Evolutionary conservation across 2,113 vertebrate species (phyloP), one percentile per base, ranked within the genome.

Genomic region (Corvus moneduloides): DNA sequence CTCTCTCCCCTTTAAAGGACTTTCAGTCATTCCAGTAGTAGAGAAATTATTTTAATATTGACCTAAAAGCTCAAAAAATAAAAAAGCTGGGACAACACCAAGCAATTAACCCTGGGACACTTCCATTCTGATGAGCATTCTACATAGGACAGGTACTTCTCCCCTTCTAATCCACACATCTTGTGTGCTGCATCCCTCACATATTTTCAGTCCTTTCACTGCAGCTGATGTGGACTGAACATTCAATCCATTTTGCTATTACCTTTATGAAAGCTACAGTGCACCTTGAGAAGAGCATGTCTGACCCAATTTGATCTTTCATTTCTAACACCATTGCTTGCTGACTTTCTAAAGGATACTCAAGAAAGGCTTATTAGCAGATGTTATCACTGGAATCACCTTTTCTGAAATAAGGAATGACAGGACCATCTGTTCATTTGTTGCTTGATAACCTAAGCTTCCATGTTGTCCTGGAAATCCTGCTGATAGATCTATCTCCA

Each of bases 271-370:
- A 94, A 96, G 93, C 92, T 91, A 86, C 93, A 79, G 94, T 94
- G 95, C 90, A 94, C 95, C 81, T 91, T 93, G 84, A 96, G 95
- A 97, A 91, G 96, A 95, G 84, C 81, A 71, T 93, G 94, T 87
- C 91, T 96, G 93, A 94, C 95, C 93, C 91, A 96, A 96, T 95
- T 97, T 97, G 96, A 96, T 97, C 93, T 97, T 97, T 97, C 94
- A 97, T 97, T 96, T 96, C 96, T 96, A 97, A 96, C 84, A 84
- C 93, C 75, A 77, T 95, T 78, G 88, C 84, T 95, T 95, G 62
- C 94, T 93, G 96, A 35, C 94, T 97, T 97, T 93, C 92, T 96
- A 95, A 97, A 95, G 93, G 93, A 80, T 97, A 94, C 89, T 97
- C 93, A 96, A 92, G 93, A 97, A 95, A 96, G 96, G 90, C 93